A percentile compares a stretch with the other conserved stretches of the same genome.
Conservation (phyloP, 2,888 invertebrate genomes). For the Stenolophus ochropezus region DNA sequence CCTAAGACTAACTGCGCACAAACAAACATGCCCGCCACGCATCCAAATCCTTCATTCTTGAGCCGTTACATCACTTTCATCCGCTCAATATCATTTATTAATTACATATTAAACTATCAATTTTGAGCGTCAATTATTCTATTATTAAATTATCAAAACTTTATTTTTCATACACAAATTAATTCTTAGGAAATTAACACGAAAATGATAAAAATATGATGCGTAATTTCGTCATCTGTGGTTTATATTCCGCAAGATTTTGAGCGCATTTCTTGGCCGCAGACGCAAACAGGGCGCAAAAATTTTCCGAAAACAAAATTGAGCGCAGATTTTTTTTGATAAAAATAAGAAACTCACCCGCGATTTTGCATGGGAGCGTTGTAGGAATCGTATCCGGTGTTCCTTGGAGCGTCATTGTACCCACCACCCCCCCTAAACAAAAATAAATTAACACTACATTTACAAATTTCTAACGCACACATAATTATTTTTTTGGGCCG, state of each 20-base stretch:
- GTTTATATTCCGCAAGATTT: background rate
- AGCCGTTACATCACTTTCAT: background rate
- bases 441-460: no score
- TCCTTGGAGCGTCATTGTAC: constrained; percentile 51
- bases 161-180: no score
- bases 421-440: constrained; percentile 61
- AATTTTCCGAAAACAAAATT: background rate
- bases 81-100: no score
- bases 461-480: no score
- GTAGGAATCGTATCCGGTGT: constrained; percentile 66
- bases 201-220: background rate
- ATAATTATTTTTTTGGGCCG: background rate
- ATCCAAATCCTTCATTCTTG: background rate
- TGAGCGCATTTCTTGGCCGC: no score
- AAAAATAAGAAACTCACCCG: constrained; percentile 65
- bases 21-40: background rate
- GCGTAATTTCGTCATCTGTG: background rate
- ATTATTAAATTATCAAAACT: no score
- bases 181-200: background rate
- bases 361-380: constrained; percentile 68
- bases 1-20: background rate
- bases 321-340: background rate
- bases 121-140: no score
- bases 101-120: no score
- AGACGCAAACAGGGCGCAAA: background rate